Evolutionary conservation across 2,113 vertebrate genomes (phyloP).

Genomic region (Pterocles orientalis): DNA sequence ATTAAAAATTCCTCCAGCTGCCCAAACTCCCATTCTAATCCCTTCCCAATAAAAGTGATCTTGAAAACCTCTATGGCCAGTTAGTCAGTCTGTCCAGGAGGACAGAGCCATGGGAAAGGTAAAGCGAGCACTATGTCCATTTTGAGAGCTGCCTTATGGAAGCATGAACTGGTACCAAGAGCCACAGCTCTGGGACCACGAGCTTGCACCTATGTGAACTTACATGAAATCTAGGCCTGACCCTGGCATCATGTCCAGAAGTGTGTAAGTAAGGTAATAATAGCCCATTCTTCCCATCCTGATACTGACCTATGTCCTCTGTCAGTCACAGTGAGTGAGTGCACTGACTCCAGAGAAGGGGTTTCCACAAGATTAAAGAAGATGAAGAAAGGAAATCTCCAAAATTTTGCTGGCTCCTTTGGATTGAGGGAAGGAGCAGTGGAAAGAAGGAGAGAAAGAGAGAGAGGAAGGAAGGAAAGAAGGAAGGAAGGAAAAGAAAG

Average conservation of each 20-base stretch:
- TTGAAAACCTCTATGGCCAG: not conserved
- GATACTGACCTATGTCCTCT: fast-evolving
- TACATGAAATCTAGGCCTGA: not conserved
- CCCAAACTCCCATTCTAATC: not conserved
- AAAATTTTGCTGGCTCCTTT: not conserved
- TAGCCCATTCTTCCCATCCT: not conserved
- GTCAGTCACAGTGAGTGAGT: not conserved
- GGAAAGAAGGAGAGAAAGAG: not conserved
- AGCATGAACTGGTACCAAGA: not conserved
- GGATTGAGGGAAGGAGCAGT: not conserved
- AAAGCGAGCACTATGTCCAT: not conserved
- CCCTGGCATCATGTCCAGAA: not conserved
- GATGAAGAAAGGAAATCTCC: not conserved
- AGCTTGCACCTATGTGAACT: not conserved
- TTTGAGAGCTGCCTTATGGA: not conserved
- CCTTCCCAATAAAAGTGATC: not conserved
- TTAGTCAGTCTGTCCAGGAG: not conserved
- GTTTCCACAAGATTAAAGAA: not conserved
- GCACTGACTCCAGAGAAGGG: not conserved
- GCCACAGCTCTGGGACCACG: not conserved
- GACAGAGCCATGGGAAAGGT: not conserved
- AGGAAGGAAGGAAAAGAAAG: not conserved
- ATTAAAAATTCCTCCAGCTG: not conserved
- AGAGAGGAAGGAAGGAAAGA: not conserved
- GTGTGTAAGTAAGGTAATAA: not conserved